Evolutionary conservation across 2,797 vertebrate genomes (phyloP), one percentile per base, ranked within the genome.

Genomic region (Varecia variegata): DNA sequence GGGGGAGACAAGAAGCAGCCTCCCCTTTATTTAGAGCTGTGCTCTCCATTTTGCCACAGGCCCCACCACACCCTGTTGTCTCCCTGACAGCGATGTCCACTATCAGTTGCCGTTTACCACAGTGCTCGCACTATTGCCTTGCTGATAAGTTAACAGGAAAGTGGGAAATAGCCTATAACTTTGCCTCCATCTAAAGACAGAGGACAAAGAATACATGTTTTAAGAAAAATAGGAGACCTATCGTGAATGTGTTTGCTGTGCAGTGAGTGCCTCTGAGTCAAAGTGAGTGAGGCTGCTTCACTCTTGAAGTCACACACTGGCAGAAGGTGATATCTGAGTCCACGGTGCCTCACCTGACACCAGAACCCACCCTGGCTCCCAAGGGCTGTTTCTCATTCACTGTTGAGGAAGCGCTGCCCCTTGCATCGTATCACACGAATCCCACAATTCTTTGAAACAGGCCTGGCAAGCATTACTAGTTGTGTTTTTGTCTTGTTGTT

Each of bases 31-130:
- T 1, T 1, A 32, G 84, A 73, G n/a, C 47, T 5, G 27, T 10
- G 6, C n/a, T 27, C 35, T 65, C 35, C 13, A 1, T 47, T 91
- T 81, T 38, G 76, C 67, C 43, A 2, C 56, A 74, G 86, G 27
- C 54, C 35, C 32, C 43, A 2, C 60, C 2, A 1, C 20, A 21
- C 52, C 38, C 35, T 47, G 27, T 25, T 4, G 0, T 30, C 67
- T 25, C 18, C 67, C 67, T 3, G 20, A n/a, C 1, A 10, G 10
- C 0, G 62, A 52, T 45, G 32, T 65, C 1, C 0, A 2, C 2
- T 7, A 21, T 15, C 35, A 12, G 1, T 23, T 45, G 58, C 35
- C 10, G 0, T 20, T 47, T 40, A 13, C 67, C 27, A 0, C 21
- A 54, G 15, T 30, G 5, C 56, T 73, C 13, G 35, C n/a, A 11